Base-by-base conservation (phyloP, 2,797 vertebrate genomes). In the Gobio occitaniae region DNA sequence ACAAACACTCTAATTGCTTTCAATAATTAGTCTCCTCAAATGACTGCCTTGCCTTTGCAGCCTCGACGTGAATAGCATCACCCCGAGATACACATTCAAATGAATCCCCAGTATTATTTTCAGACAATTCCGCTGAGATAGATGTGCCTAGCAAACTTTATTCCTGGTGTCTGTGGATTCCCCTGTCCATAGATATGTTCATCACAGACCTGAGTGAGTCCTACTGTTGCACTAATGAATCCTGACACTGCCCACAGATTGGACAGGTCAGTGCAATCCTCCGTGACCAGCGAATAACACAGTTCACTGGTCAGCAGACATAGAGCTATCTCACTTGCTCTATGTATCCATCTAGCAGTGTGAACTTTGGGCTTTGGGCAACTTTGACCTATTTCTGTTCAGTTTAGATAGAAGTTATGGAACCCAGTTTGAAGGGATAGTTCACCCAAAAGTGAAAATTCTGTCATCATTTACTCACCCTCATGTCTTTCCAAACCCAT, bases 141-240 rank as follows among this genome's bases (percentile, higher is more conserved):
- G 9, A 54, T 81, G 13, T 41, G 79, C 10, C 5, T 1, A 70
- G 36, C 36, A 70, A 80, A 79, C 81, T 79, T 54, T 52, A 47
- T 56, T 78, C 21, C 36, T 9, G 9, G 48, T 4, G 25, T 77
- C 71, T 44, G 59, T 63, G 25, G 54, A 61, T 65, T 56, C 25
- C 19, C 72, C 63, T 69, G 25, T 63, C 78, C 15, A 69, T 75
- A 84, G 70, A 70, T 69, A 75, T 59, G 71, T 80, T 80, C 70
- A 87, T 81, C 86, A 77, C 82, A 81, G 54, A 77, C 16, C 79
- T 65, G 78, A 71, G 83, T 70, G 63, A 87, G 80, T 71, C 38
- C 78, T 78, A 78, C 78, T 66, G 79, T 77, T 77, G 76, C 66
- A 41, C 77, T 87, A 87, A 87, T 87, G 86, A 87, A 68, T 83